These are phyloP conservation scores for Ceriagrion tenellum DNA, from an alignment of 2,888 invertebrate genomes.

Conservation along the genomic window DNA sequence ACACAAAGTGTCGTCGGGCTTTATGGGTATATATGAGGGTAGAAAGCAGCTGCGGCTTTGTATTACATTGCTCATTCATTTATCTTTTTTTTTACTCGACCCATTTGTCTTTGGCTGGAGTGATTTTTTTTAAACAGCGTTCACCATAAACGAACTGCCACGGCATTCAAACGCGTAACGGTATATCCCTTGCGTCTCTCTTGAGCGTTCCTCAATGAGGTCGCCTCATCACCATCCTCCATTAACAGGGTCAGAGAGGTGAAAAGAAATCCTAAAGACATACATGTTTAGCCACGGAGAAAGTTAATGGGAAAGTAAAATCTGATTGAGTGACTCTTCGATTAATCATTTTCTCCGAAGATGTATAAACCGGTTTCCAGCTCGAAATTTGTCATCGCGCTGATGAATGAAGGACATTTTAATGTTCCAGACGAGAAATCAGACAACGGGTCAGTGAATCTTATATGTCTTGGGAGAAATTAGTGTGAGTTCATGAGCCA, in stretches of 20 bases:
- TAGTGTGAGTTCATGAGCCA: too few relatives aligned
- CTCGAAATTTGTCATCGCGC: neutral
- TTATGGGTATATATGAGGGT: too few relatives aligned
- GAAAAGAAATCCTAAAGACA: neutral
- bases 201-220: neutral
- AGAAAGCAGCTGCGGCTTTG: too few relatives aligned
- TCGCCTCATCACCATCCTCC: neutral
- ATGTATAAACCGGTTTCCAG: neutral
- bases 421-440: too few relatives aligned
- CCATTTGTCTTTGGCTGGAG: neutral
- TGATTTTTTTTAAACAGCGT: neutral
- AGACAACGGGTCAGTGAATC: too few relatives aligned
- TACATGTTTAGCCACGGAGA: neutral
- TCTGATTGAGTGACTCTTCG: neutral
- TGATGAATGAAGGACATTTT: too few relatives aligned
- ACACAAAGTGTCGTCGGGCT: too few relatives aligned
- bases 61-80: too few relatives aligned
- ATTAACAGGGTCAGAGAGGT: neutral
- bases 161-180: neutral
- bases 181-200: neutral
- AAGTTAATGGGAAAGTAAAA: neutral
- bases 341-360: neutral
- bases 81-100: neutral
- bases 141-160: neutral
- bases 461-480: too few relatives aligned